These are phyloP conservation scores for Leguminivora glycinivorella DNA, from an alignment of 1,140 invertebrate genomes.

Conservation along the genomic window DNA sequence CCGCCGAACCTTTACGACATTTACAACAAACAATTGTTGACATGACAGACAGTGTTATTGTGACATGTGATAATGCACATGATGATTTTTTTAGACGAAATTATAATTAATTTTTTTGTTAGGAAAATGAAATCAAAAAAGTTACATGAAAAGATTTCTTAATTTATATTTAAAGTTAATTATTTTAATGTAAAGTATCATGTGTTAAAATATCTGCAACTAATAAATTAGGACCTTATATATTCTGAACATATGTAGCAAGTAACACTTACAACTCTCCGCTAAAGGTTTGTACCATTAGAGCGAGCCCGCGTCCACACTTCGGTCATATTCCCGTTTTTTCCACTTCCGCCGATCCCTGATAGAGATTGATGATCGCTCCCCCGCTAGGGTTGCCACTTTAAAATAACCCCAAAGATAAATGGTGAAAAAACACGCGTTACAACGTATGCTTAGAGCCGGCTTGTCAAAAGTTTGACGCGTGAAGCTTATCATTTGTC, in stretches of 20 bases:
- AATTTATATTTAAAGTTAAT: no score
- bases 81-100: no score
- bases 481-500: slow-evolving; percentile 13
- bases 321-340: slow-evolving; percentile 60
- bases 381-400: slow-evolving; percentile 34
- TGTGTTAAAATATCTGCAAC: no score
- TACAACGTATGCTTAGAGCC: not conserved
- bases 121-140: no score
- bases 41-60: no score
- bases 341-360: slow-evolving; percentile 48
- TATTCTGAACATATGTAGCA: not conserved
- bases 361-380: slow-evolving; percentile 69
- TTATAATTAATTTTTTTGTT: no score
- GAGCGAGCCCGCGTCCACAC: slow-evolving; percentile 38
- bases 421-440: slow-evolving; percentile 9
- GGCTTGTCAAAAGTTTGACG: slow-evolving; percentile 12
- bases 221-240: no score
- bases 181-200: no score
- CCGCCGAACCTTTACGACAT: no score
- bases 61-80: no score
- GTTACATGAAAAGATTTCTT: no score
- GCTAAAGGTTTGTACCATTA: slow-evolving; percentile 21
- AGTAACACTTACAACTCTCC: slow-evolving; percentile 6
- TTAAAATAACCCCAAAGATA: slow-evolving; percentile 14
- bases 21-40: no score